Evolutionary conservation across 2,797 vertebrate species (phyloP).

Genomic region (Macropodus opercularis): DNA sequence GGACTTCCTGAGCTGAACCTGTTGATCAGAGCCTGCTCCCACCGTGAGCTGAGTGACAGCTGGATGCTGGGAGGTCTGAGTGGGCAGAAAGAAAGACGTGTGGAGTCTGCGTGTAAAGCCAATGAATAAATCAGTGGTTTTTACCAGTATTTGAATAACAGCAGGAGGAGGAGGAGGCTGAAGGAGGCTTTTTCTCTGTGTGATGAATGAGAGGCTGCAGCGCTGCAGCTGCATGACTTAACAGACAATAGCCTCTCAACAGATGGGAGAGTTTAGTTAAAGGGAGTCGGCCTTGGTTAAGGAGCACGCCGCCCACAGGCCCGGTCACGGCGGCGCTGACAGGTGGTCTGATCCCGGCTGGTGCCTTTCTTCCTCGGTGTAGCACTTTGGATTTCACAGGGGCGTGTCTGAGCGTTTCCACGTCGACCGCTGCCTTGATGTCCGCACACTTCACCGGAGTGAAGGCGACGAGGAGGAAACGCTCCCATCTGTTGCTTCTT

Average conservation of each 20-base stretch:
- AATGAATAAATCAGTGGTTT: conserved; percentile 98
- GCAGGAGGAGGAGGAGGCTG: conserved; percentile 79
- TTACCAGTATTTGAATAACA: conserved; percentile 82
- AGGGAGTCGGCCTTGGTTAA: conserved; percentile 85
- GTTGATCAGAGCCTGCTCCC: too few species aligned
- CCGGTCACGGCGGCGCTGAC: conserved; percentile 73
- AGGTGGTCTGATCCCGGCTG: conserved; percentile 88
- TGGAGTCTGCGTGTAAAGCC: conserved; percentile 81
- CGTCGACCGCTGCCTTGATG: conserved; percentile 38
- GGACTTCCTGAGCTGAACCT: too few species aligned
- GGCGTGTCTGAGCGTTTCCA: conserved; percentile 41
- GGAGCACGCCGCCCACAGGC: conserved; percentile 64
- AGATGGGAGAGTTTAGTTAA: conserved; percentile 93
- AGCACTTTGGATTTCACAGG: conserved; percentile 55
- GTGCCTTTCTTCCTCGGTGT: conserved; percentile 59
- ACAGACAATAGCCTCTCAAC: conserved; percentile 93
- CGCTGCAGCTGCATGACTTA: conserved; percentile 88
- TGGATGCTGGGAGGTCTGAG: conserved; percentile 62
- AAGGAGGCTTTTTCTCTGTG: conserved; percentile 85
- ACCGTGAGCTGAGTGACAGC: conserved; percentile 55
- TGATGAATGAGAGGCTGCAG: conserved; percentile 80
- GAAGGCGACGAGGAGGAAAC: not conserved
- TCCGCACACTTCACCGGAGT: conserved; percentile 29
- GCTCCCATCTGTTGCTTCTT: conserved; percentile 56
- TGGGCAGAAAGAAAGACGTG: conserved; percentile 27